Evolutionary conservation across 2,113 vertebrate species (phyloP).

Genomic region (Cavia porcellus): DNA sequence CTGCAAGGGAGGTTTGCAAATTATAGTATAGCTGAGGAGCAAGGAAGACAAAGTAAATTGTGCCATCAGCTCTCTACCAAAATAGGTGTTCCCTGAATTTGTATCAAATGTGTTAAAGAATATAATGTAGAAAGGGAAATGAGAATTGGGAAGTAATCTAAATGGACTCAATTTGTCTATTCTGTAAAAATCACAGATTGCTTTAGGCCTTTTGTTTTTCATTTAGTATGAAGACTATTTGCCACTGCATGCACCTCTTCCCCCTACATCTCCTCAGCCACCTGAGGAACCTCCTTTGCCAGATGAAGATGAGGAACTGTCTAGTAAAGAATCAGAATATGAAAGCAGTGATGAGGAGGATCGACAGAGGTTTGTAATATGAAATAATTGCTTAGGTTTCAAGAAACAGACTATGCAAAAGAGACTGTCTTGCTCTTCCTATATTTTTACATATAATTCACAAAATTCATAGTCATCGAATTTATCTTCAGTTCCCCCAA

Average conservation of each 20-base stretch:
- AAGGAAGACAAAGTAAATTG: not conserved
- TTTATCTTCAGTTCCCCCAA: not conserved
- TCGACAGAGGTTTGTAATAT: constrained; percentile 91
- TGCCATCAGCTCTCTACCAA: not conserved
- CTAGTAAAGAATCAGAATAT: constrained; percentile 95
- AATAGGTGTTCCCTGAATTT: not conserved
- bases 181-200: not conserved
- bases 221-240: constrained; percentile 92
- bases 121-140: not conserved
- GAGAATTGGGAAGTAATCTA: not conserved
- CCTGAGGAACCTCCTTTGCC: constrained; percentile 95
- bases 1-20: not conserved
- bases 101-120: not conserved
- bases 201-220: not conserved
- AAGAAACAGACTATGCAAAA: not conserved
- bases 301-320: constrained; percentile 91
- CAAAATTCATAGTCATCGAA: not conserved
- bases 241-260: constrained; percentile 88
- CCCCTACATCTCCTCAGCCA: constrained; percentile 92
- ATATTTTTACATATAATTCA: not conserved
- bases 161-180: not conserved
- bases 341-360: constrained; percentile 96
- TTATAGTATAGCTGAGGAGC: not conserved
- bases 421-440: not conserved
- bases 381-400: not conserved